phyloP scores from a whole-genome alignment of 2,113 vertebrate species.

The Pelecanus crispus region DNA sequence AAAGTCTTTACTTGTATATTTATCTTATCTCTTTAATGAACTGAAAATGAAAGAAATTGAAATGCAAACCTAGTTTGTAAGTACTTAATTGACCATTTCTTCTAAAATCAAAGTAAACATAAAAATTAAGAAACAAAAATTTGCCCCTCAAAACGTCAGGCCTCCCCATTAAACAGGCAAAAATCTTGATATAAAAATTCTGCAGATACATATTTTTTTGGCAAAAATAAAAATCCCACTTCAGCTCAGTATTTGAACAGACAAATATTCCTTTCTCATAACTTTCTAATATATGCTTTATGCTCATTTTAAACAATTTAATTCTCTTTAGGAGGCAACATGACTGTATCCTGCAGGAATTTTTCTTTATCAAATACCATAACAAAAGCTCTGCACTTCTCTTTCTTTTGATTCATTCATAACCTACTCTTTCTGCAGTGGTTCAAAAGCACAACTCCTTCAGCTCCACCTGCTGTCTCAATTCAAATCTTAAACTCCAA shows the following conservation, averaged over 20 bases:
- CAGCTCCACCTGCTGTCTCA: slow-evolving; percentile 70
- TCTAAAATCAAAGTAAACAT: not conserved
- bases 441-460: slow-evolving; percentile 23
- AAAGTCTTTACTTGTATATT: slow-evolving; percentile 16
- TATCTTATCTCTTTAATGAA: slow-evolving; percentile 30
- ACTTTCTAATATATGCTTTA: not conserved
- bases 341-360: not conserved
- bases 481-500: not conserved
- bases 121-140: slow-evolving; percentile 15
- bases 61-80: slow-evolving; percentile 12
- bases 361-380: not conserved
- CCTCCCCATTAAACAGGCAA: not conserved
- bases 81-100: not conserved
- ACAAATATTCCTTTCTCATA: not conserved
- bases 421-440: not conserved
- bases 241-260: not conserved
- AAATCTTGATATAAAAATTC: not conserved
- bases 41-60: slow-evolving; percentile 35
- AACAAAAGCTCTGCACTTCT: slow-evolving; percentile 23
- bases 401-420: slow-evolving; percentile 35
- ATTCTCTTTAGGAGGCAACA: not conserved
- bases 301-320: not conserved
- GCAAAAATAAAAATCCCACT: not conserved
- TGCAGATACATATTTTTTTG: not conserved
- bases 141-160: not conserved